Conservation (phyloP, 2,888 invertebrate species). For the Tachina grossa region DNA sequence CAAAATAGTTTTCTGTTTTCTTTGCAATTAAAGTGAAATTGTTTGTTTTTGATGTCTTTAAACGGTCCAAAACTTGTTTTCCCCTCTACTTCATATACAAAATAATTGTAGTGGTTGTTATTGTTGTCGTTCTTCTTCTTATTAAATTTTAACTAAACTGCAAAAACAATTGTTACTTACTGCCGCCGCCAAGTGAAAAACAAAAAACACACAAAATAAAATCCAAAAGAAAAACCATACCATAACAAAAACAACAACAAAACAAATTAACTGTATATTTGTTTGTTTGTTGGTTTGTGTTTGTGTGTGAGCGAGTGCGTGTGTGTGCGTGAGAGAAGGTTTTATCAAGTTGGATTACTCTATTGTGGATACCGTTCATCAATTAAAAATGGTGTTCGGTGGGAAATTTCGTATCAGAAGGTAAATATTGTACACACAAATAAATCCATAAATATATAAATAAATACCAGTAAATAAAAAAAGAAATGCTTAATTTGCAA, state of each 20-base stretch:
- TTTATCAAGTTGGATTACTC: slow-evolving; percentile 77
- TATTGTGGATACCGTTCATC: slow-evolving; percentile 79
- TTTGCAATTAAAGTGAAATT: slow-evolving; percentile 66
- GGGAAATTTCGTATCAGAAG: slow-evolving; percentile 83
- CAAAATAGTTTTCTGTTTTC: slow-evolving; percentile 45
- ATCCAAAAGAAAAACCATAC: neutral
- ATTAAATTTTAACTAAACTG: slow-evolving; percentile 28
- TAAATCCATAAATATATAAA: slow-evolving; percentile 21
- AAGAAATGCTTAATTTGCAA: slow-evolving; percentile 22
- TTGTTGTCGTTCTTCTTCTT: neutral
- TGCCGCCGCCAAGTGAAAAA: slow-evolving; percentile 19
- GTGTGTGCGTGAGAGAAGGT: slow-evolving; percentile 6
- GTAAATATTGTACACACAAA: slow-evolving; percentile 74
- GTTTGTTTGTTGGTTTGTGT: neutral
- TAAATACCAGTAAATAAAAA: no score
- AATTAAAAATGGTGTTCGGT: slow-evolving; percentile 83
- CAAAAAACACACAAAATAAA: slow-evolving; percentile 18
- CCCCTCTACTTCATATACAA: neutral
- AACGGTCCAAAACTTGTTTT: slow-evolving; percentile 48
- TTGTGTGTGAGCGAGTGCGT: no score
- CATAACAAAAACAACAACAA: slow-evolving; percentile 15
- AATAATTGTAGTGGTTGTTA: neutral
- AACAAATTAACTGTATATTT: slow-evolving; percentile 1
- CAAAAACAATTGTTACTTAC: slow-evolving; percentile 17
- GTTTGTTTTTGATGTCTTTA: slow-evolving; percentile 66